Evolutionary conservation across 2,888 invertebrate species (phyloP), one percentile per base, ranked within the genome.

Genomic region (Pachliopta kotzebuea): DNA sequence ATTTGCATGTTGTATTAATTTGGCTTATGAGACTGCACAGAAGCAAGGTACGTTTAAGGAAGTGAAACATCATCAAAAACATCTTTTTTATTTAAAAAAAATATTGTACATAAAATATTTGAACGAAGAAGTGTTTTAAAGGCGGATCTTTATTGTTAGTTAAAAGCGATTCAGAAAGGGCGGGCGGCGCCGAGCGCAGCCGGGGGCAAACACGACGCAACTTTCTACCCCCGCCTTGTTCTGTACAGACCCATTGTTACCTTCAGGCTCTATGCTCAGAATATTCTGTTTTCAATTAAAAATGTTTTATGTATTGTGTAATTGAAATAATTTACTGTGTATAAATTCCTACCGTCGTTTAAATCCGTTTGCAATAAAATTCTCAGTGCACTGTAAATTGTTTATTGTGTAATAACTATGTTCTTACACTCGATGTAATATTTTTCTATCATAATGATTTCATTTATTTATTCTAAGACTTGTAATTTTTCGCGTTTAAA

Each of bases 231-330:
- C 88, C 87, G 88, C 90, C 88, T 83, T 45, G 45, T 45, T 80
- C 83, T 77, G 77, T 78, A 85, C 84, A 85, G 55, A 63, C 79
- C 85, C 80, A 87, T 88, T 89, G 88, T 88, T 85, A 74, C 75
- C 70, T 65, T 63, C 68, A 68, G 72, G 71, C 56, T 75, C 74
- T 77, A 77, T 78, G 74, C 77, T 70, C 76, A 76, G 73, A 72
- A 71, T 76, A 74, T 72, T 72, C 75, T 72, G 74, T 76, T 66
- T 67, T 45, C 50, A 65, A 62, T 67, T 62, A 62, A 65, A 60
- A 26, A 26, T 60, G 53, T 63, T 57, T 60, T 63, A 49, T 60
- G 56, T 21, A 18, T 55, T 18, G 24, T 57, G 24, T 54, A 45
- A 21, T 20, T 21, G 0, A 37, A 50, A 26, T 56, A 56, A 64